These are phyloP conservation scores for pig (Sus scrofa) DNA, from an alignment of 2,113 vertebrate genomes.

Conservation along the genomic window DNA sequence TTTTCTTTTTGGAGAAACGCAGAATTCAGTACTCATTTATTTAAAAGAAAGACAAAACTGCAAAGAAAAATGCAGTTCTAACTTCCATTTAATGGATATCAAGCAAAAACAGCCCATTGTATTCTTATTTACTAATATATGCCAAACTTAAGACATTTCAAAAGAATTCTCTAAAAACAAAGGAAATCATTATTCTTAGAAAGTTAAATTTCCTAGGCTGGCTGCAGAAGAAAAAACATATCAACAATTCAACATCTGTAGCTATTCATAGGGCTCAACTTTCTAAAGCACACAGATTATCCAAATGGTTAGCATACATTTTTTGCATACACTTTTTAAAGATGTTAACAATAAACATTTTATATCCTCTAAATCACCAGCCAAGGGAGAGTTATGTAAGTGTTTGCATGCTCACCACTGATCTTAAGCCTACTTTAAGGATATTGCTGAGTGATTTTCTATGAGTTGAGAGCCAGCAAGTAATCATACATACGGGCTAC, in stretches of 20 bases:
- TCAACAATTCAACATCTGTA: constrained; percentile 72
- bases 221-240: constrained; percentile 57
- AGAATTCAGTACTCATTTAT: constrained; percentile 55
- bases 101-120: constrained; percentile 54
- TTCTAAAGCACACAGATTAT: constrained; percentile 76
- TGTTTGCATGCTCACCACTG: constrained; percentile 79
- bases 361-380: constrained; percentile 79
- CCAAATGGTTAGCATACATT: constrained; percentile 68
- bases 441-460: constrained; percentile 89
- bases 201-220: constrained; percentile 60
- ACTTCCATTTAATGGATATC: constrained; percentile 44
- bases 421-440: constrained; percentile 89
- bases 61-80: constrained; percentile 63
- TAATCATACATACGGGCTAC: constrained; percentile 87
- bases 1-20: constrained; percentile 52
- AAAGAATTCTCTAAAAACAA: constrained; percentile 64
- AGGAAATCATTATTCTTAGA: constrained; percentile 63
- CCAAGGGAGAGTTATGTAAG: constrained; percentile 59
- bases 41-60: constrained; percentile 55
- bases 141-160: constrained; percentile 64
- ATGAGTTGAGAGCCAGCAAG: constrained; percentile 87
- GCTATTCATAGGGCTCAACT: constrained; percentile 61
- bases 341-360: constrained; percentile 73
- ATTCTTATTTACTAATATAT: constrained; percentile 70
- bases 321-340: constrained; percentile 72